Percentiles rank a stretch among this genome's conserved stretches.
Conservation (phyloP, 2,797 vertebrate species). For the Artibeus lituratus region DNA sequence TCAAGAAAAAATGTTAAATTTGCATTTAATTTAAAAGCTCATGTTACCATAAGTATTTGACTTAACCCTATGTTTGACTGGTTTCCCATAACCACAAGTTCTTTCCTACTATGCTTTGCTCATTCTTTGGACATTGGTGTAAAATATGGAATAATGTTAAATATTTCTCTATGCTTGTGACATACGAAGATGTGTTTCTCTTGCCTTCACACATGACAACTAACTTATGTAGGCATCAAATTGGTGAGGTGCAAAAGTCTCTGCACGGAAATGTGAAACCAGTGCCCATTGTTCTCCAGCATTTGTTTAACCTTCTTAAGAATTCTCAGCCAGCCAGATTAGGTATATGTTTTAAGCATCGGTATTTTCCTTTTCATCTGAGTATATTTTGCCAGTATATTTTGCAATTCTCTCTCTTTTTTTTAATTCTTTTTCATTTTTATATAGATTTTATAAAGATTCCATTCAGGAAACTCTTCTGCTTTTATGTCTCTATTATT, state of each 20-base stretch:
- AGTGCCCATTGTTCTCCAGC: neutral
- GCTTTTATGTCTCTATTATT: neutral
- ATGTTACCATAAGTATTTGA: conserved; percentile 14
- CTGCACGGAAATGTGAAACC: neutral
- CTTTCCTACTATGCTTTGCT: neutral
- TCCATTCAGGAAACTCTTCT: neutral
- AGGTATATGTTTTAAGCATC: neutral
- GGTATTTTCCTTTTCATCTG: conserved; percentile 3
- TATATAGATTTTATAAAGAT: neutral
- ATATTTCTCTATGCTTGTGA: neutral
- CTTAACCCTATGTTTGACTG: neutral
- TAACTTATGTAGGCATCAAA: neutral
- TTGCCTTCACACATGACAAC: neutral
- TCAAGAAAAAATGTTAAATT: neutral
- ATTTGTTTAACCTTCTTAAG: neutral
- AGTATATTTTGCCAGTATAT: neutral
- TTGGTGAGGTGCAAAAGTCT: neutral
- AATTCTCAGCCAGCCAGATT: neutral
- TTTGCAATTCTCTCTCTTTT: neutral
- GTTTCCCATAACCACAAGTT: neutral
- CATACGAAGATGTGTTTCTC: neutral
- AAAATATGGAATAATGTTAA: neutral
- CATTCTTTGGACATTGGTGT: neutral
- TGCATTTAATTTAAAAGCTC: neutral
- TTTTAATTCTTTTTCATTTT: conserved; percentile 26